A percentile compares a stretch with the other conserved stretches of the same genome.
Conservation (phyloP, 2,113 vertebrate species). For the Miniopterus natalensis region DNA sequence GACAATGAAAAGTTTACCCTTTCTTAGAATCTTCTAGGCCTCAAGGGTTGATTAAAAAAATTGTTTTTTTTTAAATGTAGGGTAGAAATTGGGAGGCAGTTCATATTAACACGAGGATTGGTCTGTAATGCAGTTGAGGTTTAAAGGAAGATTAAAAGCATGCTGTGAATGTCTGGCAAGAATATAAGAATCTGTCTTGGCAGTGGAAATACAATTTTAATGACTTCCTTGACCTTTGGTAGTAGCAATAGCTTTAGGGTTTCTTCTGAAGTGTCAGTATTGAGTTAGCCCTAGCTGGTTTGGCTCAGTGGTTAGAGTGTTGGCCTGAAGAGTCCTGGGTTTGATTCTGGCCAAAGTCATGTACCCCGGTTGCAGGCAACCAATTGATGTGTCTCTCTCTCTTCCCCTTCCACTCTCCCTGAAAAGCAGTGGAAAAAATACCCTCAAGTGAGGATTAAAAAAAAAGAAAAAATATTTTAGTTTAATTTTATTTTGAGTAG, state of each 20-base stretch:
- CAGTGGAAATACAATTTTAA: neutral
- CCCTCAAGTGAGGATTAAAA: no score
- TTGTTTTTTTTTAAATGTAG: neutral
- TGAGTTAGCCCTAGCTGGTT: neutral
- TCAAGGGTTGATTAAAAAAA: neutral
- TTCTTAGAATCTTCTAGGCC: neutral
- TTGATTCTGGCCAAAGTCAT: no score
- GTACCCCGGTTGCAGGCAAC: no score
- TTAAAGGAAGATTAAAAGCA: neutral
- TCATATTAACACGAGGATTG: neutral
- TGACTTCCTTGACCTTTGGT: neutral
- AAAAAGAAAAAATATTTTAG: neutral
- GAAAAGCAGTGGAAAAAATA: no score
- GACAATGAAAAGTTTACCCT: neutral
- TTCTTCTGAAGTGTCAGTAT: neutral
- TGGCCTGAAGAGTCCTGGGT: no score
- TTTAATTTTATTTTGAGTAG: conserved; percentile 40
- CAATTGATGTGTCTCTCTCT: no score
- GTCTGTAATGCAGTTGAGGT: neutral
- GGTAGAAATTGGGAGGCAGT: neutral
- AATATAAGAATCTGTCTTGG: neutral
- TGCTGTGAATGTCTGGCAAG: neutral
- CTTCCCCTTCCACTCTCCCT: no score
- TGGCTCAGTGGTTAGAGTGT: no score
- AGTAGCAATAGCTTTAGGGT: neutral